Conservation (phyloP, 2,113 vertebrate genomes). For the Phrynosoma platyrhinos region DNA sequence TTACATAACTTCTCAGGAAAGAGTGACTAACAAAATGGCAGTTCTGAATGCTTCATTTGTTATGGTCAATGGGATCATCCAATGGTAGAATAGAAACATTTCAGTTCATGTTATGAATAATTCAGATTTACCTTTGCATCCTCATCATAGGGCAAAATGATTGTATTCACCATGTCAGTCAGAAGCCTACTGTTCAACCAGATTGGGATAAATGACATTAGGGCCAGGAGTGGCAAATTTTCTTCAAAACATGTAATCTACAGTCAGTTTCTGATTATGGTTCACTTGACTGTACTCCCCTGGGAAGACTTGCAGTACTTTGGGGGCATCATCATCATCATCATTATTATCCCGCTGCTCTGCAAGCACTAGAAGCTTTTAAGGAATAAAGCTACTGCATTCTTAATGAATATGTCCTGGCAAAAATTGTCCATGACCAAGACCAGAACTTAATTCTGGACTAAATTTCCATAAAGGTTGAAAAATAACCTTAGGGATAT, state of each 20-base stretch:
- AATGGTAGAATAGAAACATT: background rate
- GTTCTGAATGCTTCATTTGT: slow-evolving; percentile 14
- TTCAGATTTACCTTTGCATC: background rate
- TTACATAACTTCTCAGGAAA: slow-evolving; percentile 28
- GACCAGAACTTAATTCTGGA: background rate
- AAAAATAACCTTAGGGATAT: background rate
- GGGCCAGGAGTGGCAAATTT: no score
- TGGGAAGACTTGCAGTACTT: no score
- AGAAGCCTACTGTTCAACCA: background rate
- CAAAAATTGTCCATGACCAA: no score
- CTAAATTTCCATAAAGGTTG: background rate
- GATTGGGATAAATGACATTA: background rate
- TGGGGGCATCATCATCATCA: no score
- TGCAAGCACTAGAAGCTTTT: no score
- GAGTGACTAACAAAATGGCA: slow-evolving; percentile 9
- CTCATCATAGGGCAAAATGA: background rate
- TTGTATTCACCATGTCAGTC: background rate
- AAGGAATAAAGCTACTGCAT: background rate
- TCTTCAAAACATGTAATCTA: no score
- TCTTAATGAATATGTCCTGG: background rate
- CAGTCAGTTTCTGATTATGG: no score
- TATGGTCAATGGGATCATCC: background rate
- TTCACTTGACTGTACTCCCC: no score
- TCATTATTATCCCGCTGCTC: no score
- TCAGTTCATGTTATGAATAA: background rate